A percentile compares a stretch with the other conserved stretches of the same genome.
Evolutionary conservation across 2,888 invertebrate genomes (phyloP).

Genomic region (Cryptocephalus primarius): DNA sequence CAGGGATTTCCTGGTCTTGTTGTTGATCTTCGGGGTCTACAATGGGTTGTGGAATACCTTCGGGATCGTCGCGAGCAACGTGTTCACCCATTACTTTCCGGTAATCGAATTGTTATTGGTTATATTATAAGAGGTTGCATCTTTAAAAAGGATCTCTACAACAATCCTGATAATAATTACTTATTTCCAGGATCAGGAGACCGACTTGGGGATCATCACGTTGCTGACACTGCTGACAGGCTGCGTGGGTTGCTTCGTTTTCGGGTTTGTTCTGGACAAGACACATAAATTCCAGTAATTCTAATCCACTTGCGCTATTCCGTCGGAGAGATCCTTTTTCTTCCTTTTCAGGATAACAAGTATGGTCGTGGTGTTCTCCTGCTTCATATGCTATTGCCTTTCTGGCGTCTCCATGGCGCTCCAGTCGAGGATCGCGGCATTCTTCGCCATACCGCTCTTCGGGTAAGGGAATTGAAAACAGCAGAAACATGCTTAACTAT

Average conservation of each 20-base stretch:
- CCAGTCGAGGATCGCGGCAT: conserved; percentile 16
- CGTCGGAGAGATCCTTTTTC: background rate
- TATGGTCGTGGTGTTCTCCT: conserved; percentile 10
- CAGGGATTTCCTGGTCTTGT: conserved; percentile 20
- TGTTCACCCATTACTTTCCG: conserved; percentile 43
- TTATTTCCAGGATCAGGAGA: conserved; percentile 46
- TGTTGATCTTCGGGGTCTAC: conserved; percentile 42
- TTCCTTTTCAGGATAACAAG: conserved; percentile 14
- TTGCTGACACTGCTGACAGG: conserved; percentile 77
- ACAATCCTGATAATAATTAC: background rate
- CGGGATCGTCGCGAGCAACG: conserved; percentile 47
- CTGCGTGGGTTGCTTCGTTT: conserved; percentile 79
- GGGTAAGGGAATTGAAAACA: conserved; percentile 19
- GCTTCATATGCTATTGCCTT: conserved; percentile 11
- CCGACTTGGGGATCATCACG: conserved; percentile 80
- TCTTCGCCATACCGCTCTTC: conserved; percentile 21
- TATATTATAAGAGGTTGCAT: too few relatives aligned
- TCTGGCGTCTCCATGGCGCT: conserved; percentile 8
- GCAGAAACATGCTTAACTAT: too few relatives aligned
- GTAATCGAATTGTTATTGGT: too few relatives aligned
- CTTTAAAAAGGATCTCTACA: too few relatives aligned
- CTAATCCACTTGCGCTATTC: background rate
- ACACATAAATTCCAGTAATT: conserved; percentile 63
- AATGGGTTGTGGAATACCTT: conserved; percentile 47
- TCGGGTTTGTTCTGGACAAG: conserved; percentile 81